Evolutionary conservation across 2,888 invertebrate genomes (phyloP), one percentile per base, ranked within the genome.

Genomic region (Ornithoptera priamus): DNA sequence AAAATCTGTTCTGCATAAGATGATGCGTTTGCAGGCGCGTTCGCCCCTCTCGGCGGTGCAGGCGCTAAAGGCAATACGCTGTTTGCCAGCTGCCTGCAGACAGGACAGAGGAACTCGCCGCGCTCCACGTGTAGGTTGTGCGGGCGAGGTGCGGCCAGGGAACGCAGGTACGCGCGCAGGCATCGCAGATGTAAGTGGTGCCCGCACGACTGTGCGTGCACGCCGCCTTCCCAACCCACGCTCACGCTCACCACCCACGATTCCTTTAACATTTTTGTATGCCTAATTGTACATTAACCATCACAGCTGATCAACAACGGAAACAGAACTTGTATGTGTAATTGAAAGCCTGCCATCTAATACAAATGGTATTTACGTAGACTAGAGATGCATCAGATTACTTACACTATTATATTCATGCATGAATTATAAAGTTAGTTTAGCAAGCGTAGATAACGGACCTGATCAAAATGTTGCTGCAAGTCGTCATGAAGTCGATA

Each of bases 161-260:
- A 97, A 79, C 96, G 95, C 78, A 98, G 93, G 92, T 99, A 99
- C 0, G 97, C 95, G 83, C 96, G 96, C 80, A 98, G 95, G 87
- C 99, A 99, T 84, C 97, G 97, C 79, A 99, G 94, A 92, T 99
- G 99, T 71, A 99, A 94, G 89, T 98, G 97, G 91, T 99, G 99
- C 0, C 99, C 99, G 92, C 99, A 99, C 1, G 99, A 97, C 88
- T 97, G 97, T 67, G 98, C 97, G 87, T 97, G 96, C 67, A 99
- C 97, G 67, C 99, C 99, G 74, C 97, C 97, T 87, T 97, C 97
- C 95, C 97, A 97, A 5, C 97, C 97, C 78, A 96, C 94, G 83
- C 96, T 96, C 71, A 97, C 94, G 71, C 81, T 79, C 74, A 96
- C 85, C 81, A 96, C 93, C 97, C 96, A 97, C 1, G 96, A 96